Conservation (phyloP, 2,113 vertebrate species). For the Hymenochirus boettgeri region DNA sequence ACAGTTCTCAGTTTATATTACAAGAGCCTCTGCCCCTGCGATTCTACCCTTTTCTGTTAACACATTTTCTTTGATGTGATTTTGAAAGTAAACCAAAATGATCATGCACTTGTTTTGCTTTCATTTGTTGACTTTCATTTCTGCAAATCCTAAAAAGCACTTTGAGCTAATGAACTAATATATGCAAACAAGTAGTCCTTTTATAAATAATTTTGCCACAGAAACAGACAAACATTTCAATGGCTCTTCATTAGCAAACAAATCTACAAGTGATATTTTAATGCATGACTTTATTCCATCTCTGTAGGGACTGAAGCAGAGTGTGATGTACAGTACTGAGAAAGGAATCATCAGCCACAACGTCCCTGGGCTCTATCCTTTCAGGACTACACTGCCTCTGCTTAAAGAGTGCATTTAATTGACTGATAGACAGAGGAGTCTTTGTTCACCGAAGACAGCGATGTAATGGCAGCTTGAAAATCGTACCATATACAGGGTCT, state of each 20-base stretch:
- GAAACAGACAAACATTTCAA: slow-evolving; percentile 82
- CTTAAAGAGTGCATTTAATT: slow-evolving; percentile 85
- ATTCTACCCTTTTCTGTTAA: slow-evolving; percentile 42
- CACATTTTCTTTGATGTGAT: slow-evolving; percentile 54
- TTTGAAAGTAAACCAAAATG: slow-evolving; percentile 55
- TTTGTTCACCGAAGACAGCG: slow-evolving; percentile 83
- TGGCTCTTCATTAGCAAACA: slow-evolving; percentile 86
- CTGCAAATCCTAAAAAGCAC: slow-evolving; percentile 65
- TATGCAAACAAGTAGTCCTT: slow-evolving; percentile 66
- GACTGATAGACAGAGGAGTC: slow-evolving; percentile 86
- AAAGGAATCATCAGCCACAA: slow-evolving; percentile 75
- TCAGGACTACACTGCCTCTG: slow-evolving; percentile 76
- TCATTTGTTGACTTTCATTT: slow-evolving; percentile 67
- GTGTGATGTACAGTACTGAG: slow-evolving; percentile 82
- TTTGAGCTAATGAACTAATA: slow-evolving; percentile 59
- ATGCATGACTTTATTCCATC: slow-evolving; percentile 81
- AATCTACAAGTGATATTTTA: slow-evolving; percentile 88
- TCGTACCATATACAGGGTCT: slow-evolving; percentile 79
- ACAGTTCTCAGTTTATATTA: not conserved
- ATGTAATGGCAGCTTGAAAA: slow-evolving; percentile 87
- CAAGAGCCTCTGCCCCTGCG: not conserved
- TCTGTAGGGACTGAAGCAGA: slow-evolving; percentile 72
- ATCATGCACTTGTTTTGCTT: slow-evolving; percentile 49
- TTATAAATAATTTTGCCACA: slow-evolving; percentile 75
- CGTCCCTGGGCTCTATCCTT: slow-evolving; percentile 74